These are phyloP conservation scores for Podargus strigoides DNA, from an alignment of 2,797 vertebrate genomes.

Conservation along the genomic window DNA sequence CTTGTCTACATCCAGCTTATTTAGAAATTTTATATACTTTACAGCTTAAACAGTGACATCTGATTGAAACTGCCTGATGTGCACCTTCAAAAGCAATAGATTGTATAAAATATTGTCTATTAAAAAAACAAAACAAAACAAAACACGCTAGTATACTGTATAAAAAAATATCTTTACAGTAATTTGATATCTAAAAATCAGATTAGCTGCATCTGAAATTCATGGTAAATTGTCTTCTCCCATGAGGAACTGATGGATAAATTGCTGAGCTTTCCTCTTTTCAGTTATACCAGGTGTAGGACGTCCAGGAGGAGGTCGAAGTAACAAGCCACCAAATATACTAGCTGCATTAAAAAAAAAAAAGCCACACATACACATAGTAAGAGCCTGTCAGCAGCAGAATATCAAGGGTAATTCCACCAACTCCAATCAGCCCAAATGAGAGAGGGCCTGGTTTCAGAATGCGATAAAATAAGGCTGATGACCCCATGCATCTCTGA, in stretches of 20 bases:
- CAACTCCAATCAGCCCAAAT: neutral
- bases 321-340: constrained; percentile 87
- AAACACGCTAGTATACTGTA: neutral
- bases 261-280: constrained; percentile 90
- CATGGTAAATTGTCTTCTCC: constrained; percentile 14
- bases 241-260: constrained; percentile 86
- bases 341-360: constrained; percentile 73
- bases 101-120: neutral
- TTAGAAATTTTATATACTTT: neutral
- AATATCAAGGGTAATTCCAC: fast-evolving
- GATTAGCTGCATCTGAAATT: neutral
- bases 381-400: neutral
- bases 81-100: neutral
- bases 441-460: fast-evolving
- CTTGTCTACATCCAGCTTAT: neutral
- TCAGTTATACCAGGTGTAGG: constrained; percentile 77
- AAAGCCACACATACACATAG: neutral
- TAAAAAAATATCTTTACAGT: constrained; percentile 16
- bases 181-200: neutral
- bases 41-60: neutral
- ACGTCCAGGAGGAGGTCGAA: constrained; percentile 75
- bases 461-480: fast-evolving
- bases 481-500: fast-evolving
- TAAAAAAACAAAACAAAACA: too few relatives aligned
- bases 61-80: neutral